Percentiles rank a stretch among this genome's conserved stretches.
Evolutionary conservation across 2,797 vertebrate genomes (phyloP).

Genomic region (Spinus pinus): DNA sequence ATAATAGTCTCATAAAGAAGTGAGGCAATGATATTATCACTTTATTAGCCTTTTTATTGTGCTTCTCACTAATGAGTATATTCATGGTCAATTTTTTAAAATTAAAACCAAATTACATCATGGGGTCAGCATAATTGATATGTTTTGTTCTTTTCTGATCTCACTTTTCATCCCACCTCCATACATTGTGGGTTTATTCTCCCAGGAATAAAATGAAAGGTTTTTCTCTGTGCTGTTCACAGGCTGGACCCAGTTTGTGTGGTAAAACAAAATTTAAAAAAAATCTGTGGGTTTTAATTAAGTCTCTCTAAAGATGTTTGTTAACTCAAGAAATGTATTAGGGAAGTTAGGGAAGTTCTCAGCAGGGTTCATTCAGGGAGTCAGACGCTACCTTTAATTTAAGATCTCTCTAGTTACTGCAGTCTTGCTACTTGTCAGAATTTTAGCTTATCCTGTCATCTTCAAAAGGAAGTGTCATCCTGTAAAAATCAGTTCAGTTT

Average conservation of each 20-base stretch:
- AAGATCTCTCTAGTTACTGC: not conserved
- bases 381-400: not conserved
- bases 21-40: conserved; percentile 39
- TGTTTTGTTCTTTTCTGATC: not conserved
- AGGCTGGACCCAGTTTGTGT: not conserved
- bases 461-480: not conserved
- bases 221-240: not conserved
- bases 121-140: not conserved
- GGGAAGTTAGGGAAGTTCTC: not conserved
- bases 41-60: conserved; percentile 38
- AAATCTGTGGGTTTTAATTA: not conserved
- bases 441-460: not conserved
- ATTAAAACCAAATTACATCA: conserved; percentile 17
- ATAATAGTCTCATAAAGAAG: conserved; percentile 35
- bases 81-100: not conserved
- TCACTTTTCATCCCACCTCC: not conserved
- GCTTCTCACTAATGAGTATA: not conserved
- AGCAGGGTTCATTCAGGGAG: not conserved
- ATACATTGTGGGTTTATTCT: not conserved
- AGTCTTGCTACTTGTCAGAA: not conserved
- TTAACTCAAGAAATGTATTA: not conserved
- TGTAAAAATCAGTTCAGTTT: not conserved
- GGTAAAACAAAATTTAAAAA: not conserved
- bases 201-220: not conserved
- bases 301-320: not conserved